Base-by-base conservation (phyloP, 2,888 invertebrate genomes). In the Congeria kusceri region DNA sequence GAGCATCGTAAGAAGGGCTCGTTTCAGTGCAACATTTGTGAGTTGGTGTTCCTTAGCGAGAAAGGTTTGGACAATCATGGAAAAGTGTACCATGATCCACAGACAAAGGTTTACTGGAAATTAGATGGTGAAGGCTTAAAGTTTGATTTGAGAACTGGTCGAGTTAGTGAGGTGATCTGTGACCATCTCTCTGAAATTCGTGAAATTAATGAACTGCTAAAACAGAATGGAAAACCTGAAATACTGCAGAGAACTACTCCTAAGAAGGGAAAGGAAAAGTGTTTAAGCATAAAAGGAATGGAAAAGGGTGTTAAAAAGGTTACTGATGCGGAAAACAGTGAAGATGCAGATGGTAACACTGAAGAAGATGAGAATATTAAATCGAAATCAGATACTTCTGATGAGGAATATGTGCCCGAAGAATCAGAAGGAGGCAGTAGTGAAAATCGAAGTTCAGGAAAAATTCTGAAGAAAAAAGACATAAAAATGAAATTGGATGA, bases 71-170 rank as follows among this genome's bases (percentile, higher is more conserved):
- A 77, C 13, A 72, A 71, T 47, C 83, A 83, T 57, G 23, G 59
- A 13, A 79, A 66, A 53, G 53, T 61, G 3, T 70, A 47, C 20
- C 82, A 76, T 72, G 74, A 75, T 62, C 44, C 63, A n/a, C 66
- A 77, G 27, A 29, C 57, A 0, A 64, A 67, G 28, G 39, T 80
- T 0, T 56, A 61, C 25, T 73, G 76, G 76, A 76, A 68, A 23
- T 59, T 61, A 13, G 80, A 80, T 67, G 80, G 80, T 46, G 80
- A 80, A 61, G 76, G 73, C 4, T 27, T 80, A 58, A 76, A 69
- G 27, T 80, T 76, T 80, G 80, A 80, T 65, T 44, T 72, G 18
- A 72, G 59, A 77, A 77, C 80, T 49, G 76, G 76, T 25, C 64
- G 80, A 77, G 62, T 73, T 25, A 32, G 56, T 39, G 76, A 76